Conservation (phyloP, 2,113 vertebrate species). For the Dicaeum eximium region DNA sequence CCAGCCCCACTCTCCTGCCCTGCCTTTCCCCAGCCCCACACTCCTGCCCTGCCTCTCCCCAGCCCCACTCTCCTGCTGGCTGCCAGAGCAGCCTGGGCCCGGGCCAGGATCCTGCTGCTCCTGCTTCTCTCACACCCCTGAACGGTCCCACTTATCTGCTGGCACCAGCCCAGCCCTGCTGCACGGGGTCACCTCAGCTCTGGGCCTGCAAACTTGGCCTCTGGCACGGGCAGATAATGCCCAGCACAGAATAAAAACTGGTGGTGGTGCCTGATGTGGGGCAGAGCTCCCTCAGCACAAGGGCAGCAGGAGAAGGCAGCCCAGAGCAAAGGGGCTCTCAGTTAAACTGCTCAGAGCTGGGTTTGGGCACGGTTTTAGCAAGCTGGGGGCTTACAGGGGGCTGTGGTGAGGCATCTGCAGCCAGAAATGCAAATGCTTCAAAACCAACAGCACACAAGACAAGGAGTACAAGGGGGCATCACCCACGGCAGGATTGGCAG, state of each 20-base stretch:
- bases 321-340: neutral
- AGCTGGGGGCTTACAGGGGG: neutral
- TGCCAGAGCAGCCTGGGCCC: neutral
- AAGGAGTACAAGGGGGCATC: neutral
- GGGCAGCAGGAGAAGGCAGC: neutral
- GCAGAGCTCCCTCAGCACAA: neutral
- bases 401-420: neutral
- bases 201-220: neutral
- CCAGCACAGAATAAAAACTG: neutral
- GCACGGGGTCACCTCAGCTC: neutral
- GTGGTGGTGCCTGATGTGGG: neutral
- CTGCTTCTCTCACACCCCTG: neutral
- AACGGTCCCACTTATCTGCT: neutral
- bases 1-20: too few relatives aligned
- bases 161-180: neutral
- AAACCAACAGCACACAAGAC: accelerated
- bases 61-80: neutral
- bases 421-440: neutral
- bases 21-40: too few relatives aligned
- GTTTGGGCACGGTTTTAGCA: accelerated
- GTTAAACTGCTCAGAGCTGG: neutral
- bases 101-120: neutral
- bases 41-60: neutral
- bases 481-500: accelerated
- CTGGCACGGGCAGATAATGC: neutral